Conservation (phyloP, 2,113 vertebrate genomes). For the Globicephala melas region DNA sequence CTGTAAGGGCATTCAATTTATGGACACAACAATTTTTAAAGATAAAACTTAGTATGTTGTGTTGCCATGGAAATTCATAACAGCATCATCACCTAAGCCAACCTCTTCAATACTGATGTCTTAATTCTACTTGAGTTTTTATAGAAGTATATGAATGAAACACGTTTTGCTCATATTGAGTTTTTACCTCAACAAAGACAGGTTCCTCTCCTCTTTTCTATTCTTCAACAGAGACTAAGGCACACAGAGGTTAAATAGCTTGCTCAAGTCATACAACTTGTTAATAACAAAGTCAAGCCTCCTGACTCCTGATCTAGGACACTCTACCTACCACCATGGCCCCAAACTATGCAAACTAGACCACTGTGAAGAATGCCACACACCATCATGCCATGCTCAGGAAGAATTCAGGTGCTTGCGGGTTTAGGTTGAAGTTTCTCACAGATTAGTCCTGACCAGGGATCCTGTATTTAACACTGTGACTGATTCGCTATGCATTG, state of each 20-base stretch:
- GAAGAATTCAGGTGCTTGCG: background rate
- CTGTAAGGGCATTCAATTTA: background rate
- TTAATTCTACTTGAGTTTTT: background rate
- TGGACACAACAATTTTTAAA: background rate
- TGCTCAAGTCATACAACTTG: background rate
- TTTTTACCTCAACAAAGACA: background rate
- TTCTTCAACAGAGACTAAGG: background rate
- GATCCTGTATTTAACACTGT: background rate
- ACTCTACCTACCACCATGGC: background rate
- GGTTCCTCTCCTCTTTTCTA: background rate
- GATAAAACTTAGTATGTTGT: background rate
- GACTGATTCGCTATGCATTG: background rate
- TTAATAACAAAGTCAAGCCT: background rate
- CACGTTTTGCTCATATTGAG: background rate
- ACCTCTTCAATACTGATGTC: background rate
- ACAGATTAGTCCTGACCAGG: background rate
- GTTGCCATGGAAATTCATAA: background rate
- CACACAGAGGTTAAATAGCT: background rate
- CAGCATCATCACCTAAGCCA: background rate
- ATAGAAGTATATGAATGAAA: background rate
- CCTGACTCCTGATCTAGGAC: background rate
- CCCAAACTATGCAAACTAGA: background rate
- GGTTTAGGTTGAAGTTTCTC: background rate
- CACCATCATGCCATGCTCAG: background rate
- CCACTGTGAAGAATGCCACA: background rate